These are phyloP conservation scores for Pangasius larnaudii DNA, from an alignment of 2,797 vertebrate species.

Conservation along the genomic window DNA sequence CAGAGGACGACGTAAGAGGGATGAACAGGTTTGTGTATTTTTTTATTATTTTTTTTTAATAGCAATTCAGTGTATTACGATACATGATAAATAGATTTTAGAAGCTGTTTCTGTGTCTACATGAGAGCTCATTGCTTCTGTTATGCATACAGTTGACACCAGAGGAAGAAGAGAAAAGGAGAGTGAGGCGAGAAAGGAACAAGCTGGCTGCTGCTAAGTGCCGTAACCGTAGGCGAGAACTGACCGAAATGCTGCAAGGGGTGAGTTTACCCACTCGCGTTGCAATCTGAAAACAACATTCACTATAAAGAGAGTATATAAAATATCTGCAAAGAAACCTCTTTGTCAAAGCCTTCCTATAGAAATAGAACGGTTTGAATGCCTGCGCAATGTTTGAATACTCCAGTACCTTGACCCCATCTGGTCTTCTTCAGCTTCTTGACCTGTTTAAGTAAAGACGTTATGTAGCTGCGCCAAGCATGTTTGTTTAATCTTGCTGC, in stretches of 20 bases:
- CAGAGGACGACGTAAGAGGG: constrained; percentile 89
- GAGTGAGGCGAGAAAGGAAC: constrained; percentile 96
- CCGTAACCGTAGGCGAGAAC: constrained; percentile 94
- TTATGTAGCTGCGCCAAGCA: neutral
- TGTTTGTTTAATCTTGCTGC: neutral
- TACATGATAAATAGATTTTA: neutral
- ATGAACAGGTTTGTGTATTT: constrained; percentile 87
- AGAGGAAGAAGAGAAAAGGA: constrained; percentile 96
- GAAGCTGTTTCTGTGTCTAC: neutral
- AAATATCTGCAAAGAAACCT: neutral
- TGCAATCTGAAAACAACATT: neutral
- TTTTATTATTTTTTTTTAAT: neutral
- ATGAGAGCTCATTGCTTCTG: constrained; percentile 20
- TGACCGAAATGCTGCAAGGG: constrained; percentile 97
- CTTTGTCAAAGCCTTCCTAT: neutral
- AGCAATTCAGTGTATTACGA: neutral
- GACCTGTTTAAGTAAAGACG: constrained; percentile 1
- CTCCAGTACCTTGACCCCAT: constrained; percentile 8
- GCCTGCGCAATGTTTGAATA: neutral
- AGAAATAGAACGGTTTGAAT: neutral
- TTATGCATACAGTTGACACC: constrained; percentile 84
- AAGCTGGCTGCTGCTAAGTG: constrained; percentile 98
- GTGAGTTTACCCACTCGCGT: constrained; percentile 73
- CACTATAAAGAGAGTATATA: neutral
- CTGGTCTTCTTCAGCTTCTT: constrained; percentile 28